phyloP scores from a whole-genome alignment of 2,797 vertebrate genomes.

The Trachops cirrhosus region DNA sequence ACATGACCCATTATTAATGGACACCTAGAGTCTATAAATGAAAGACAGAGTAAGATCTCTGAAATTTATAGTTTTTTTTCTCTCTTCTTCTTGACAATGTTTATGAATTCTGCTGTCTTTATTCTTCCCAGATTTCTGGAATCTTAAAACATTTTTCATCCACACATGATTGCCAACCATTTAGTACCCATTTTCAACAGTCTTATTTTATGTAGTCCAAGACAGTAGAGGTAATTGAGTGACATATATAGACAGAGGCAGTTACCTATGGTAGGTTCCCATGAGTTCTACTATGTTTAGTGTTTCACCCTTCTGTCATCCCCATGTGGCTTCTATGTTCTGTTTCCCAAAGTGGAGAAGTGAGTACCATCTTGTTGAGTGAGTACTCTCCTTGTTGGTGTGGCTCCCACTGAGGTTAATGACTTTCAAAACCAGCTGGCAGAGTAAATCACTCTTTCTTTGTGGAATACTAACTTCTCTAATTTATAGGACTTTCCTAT shows the following conservation, averaged over 20 bases:
- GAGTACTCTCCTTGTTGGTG: not conserved
- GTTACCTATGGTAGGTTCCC: not conserved
- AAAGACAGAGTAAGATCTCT: not conserved
- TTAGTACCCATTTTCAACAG: not conserved
- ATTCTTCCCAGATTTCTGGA: not conserved
- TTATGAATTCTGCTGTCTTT: not conserved
- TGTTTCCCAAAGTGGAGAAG: not conserved
- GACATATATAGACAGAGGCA: not conserved
- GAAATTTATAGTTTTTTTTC: not conserved
- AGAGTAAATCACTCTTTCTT: not conserved
- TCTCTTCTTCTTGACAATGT: not conserved
- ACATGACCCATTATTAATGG: too few species aligned
- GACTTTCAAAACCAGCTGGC: not conserved
- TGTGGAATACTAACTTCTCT: not conserved
- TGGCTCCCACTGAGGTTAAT: not conserved
- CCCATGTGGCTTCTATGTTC: too few species aligned
- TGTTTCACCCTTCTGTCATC: not conserved
- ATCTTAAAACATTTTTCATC: not conserved
- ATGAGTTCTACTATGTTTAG: not conserved
- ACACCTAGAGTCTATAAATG: not conserved
- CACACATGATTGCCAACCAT: not conserved
- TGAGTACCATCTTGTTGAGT: too few species aligned
- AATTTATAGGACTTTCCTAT: not conserved
- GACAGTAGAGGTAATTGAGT: too few species aligned
- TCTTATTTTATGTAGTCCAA: not conserved